Percentiles rank a stretch among this genome's conserved stretches.
Evolutionary conservation across 2,113 vertebrate genomes (phyloP).

Genomic region (Nothocercus julius): DNA sequence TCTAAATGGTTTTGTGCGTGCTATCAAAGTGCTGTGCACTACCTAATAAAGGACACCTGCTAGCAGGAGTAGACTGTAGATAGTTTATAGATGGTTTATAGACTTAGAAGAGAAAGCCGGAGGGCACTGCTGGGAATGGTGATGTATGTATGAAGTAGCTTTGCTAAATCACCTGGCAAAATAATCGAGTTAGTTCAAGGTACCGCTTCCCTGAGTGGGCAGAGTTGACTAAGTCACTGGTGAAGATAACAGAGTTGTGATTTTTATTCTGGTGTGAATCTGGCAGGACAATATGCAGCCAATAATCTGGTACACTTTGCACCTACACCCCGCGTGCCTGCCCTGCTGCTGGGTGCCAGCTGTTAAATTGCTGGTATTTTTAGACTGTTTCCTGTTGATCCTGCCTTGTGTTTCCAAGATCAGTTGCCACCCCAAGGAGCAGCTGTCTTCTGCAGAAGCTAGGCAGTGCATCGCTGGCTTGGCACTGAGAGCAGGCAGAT

Average conservation of each 20-base stretch:
- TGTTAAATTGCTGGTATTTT: background rate
- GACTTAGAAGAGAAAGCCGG: background rate
- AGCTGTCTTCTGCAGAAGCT: background rate
- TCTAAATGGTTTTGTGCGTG: background rate
- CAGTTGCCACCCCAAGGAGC: background rate
- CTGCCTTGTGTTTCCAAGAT: background rate
- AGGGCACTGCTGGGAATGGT: background rate
- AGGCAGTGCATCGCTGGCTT: background rate
- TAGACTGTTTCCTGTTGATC: background rate
- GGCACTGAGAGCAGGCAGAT: accelerated
- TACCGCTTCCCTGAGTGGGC: background rate
- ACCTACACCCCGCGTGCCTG: accelerated
- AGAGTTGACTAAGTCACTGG: background rate
- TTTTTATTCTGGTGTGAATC: background rate
- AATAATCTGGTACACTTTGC: background rate
- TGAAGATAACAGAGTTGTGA: background rate
- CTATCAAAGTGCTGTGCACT: background rate
- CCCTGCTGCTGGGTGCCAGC: background rate
- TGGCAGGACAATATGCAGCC: background rate
- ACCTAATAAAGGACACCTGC: background rate
- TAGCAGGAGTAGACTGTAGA: background rate
- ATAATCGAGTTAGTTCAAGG: background rate
- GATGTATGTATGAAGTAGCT: background rate
- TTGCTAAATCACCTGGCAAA: background rate
- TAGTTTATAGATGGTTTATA: background rate